These are phyloP conservation scores for Paradoxurus hermaphroditus DNA, from an alignment of 2,113 vertebrate genomes.

Conservation along the genomic window DNA sequence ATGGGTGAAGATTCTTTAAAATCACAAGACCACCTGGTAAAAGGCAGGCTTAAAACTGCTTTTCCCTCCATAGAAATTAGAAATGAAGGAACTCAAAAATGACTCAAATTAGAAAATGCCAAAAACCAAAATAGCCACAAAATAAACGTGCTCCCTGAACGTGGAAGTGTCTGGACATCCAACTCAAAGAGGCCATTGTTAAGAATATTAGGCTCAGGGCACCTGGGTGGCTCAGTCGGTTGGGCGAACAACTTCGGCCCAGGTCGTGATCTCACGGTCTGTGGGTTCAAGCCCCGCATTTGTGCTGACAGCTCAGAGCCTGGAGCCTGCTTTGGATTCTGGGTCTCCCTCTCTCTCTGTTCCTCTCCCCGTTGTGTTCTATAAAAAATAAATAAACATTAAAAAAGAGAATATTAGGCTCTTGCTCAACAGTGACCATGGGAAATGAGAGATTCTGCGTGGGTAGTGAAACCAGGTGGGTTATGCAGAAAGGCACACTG, in stretches of 20 bases:
- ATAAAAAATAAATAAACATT: no score
- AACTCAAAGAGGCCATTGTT: background rate
- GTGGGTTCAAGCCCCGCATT: no score
- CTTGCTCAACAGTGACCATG: background rate
- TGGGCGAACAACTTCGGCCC: no score
- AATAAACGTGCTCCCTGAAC: background rate
- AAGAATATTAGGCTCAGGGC: background rate
- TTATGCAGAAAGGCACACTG: background rate
- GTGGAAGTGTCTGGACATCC: background rate
- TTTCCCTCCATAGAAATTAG: slow-evolving; percentile 8
- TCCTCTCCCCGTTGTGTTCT: no score
- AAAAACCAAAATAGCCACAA: background rate
- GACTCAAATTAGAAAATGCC: slow-evolving; percentile 37
- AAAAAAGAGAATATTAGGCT: background rate
- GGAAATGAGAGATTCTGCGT: background rate
- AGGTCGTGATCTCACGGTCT: no score
- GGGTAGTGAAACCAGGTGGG: background rate
- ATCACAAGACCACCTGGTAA: slow-evolving; percentile 43
- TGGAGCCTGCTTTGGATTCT: no score
- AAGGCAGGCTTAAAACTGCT: background rate
- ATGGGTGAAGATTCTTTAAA: slow-evolving; percentile 55
- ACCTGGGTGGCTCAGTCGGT: no score
- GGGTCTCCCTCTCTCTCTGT: no score
- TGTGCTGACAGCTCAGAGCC: no score
- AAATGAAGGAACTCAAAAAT: slow-evolving; percentile 42